Base-by-base conservation (phyloP, 2,797 vertebrate species). In the Ambastaia sidthimunki region DNA sequence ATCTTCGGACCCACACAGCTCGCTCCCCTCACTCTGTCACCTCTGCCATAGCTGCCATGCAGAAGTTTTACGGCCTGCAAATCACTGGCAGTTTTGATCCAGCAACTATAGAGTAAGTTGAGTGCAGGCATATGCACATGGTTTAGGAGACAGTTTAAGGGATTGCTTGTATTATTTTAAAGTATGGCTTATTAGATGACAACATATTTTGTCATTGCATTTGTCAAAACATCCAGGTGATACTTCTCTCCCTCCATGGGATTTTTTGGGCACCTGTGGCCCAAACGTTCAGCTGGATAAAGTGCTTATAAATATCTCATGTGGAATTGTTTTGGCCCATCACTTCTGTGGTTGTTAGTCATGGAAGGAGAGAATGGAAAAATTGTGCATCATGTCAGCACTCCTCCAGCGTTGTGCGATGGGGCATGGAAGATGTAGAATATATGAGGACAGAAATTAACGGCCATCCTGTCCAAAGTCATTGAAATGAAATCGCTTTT, bases 21-120 rank as follows among this genome's bases (percentile, higher is more conserved):
- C 95, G 96, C 67, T 96, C 96, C 0, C 95, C 96, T 9, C 93
- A 97, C 55, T 95, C 96, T 1, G 82, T 97, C 77, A 76, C 93
- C 16, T 93, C 94, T 0, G 96, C 97, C 81, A 93, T 97, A 2
- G 82, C 92, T 4, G 91, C 94, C 88, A 98, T 98, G 96, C 96
- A 98, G 90, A 91, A 87, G 80, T 97, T 98, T 90, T 98, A 98
- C 1, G 95, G 96, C 15, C 92, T 98, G 63, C 92, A 80, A 0
- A 75, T 97, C 83, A 96, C 96, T 0, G 96, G 96, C 73, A 87
- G 71, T 18, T 87, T 95, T 4, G 95, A 97, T 71, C 0, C 85
- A 21, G 85, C 91, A 5, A 97, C 96, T 47, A 55, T 96, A 23
- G 81, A 88, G 96, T 97, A 83, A 95, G 88, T 90, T 4, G 28